These are phyloP conservation scores for Falco peregrinus DNA, from an alignment of 2,797 vertebrate genomes.

Conservation along the genomic window DNA sequence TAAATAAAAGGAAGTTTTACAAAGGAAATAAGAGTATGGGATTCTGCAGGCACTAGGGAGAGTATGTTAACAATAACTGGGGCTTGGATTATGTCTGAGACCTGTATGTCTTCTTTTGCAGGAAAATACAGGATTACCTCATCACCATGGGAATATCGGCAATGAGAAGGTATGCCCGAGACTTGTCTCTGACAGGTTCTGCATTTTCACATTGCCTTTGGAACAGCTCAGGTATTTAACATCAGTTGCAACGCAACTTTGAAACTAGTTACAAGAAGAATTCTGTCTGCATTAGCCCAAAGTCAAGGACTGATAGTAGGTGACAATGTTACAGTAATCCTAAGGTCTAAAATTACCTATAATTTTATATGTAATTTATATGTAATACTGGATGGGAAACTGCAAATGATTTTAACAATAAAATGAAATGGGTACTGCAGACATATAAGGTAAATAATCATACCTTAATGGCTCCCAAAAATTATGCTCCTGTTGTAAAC, in stretches of 20 bases:
- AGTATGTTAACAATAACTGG: not conserved
- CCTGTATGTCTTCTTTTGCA: not conserved
- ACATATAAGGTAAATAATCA: not conserved
- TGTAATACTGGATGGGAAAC: not conserved
- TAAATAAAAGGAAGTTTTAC: not conserved
- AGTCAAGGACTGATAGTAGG: not conserved
- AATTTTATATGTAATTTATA: too few relatives aligned
- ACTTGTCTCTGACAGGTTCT: not conserved
- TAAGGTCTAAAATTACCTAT: not conserved
- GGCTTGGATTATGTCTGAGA: not conserved
- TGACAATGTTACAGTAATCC: not conserved
- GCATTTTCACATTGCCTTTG: not conserved
- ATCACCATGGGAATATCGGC: not conserved
- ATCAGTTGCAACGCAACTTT: not conserved
- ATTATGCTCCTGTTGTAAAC: not conserved
- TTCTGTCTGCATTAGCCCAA: not conserved
- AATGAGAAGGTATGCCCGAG: not conserved
- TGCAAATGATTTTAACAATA: not conserved
- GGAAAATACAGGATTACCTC: not conserved
- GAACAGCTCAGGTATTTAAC: not conserved
- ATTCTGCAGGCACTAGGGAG: not conserved
- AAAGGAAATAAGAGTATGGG: not conserved
- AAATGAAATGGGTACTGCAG: not conserved
- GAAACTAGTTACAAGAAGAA: not conserved
- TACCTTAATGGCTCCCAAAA: not conserved